phyloP scores from a whole-genome alignment of 2,888 invertebrate species.

The Phalangium opilio region DNA sequence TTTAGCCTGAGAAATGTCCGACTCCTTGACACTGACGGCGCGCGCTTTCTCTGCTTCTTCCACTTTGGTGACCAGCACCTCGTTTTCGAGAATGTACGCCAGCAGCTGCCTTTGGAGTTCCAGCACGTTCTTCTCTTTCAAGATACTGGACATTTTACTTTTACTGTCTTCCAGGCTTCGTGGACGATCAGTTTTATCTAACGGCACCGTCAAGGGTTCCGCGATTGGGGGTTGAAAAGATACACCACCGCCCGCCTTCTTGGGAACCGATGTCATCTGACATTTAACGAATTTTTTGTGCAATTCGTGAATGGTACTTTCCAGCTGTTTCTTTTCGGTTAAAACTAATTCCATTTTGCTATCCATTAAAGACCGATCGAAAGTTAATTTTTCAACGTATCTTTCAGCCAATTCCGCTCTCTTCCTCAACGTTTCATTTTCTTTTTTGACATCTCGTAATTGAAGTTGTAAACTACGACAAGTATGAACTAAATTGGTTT shows the following conservation, averaged over 20 bases:
- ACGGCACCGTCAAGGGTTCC: conserved; percentile 6
- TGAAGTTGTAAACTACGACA: conserved; percentile 10
- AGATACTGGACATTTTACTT: conserved; percentile 12
- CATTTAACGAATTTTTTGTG: conserved; percentile 1
- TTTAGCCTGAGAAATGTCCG: conserved; percentile 10
- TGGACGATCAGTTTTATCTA: conserved; percentile 9
- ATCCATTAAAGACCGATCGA: conserved; percentile 10
- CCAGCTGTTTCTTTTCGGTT: conserved; percentile 12
- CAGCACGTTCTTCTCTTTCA: conserved; percentile 21
- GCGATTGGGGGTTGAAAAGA: conserved; percentile 5
- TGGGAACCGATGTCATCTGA: no score
- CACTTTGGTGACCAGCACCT: conserved; percentile 17
- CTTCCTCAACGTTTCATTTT: conserved; percentile 9
- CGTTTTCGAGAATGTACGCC: conserved; percentile 23
- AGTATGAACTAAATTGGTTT: not conserved
- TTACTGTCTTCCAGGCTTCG: conserved; percentile 12
- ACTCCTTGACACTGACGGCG: conserved; percentile 5
- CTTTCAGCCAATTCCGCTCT: conserved; percentile 13
- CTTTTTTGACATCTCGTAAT: conserved; percentile 12
- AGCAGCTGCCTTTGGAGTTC: conserved; percentile 23
- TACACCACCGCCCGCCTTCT: not conserved
- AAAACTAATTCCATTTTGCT: conserved; percentile 9
- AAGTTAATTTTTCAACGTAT: conserved; percentile 11
- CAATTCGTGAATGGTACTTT: conserved; percentile 8
- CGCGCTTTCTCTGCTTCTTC: conserved; percentile 6